Conservation (phyloP, 1,140 invertebrate genomes). For the Globodera ellingtonae region DNA sequence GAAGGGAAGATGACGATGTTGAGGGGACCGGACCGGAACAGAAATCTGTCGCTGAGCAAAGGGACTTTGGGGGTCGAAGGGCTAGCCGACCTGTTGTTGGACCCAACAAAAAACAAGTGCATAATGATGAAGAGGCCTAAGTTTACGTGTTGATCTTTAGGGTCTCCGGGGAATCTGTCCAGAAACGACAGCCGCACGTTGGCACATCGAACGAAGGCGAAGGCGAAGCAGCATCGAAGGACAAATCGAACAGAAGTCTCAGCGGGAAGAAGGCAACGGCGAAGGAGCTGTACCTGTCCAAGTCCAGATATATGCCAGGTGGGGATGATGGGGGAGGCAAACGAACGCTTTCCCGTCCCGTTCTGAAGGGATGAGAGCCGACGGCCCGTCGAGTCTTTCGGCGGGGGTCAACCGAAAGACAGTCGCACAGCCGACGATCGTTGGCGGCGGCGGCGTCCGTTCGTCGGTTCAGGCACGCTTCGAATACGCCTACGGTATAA, state of each 20-base stretch:
- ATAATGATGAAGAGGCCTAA: slow-evolving; percentile 38
- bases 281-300: slow-evolving; percentile 76
- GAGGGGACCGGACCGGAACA: slow-evolving; percentile 11
- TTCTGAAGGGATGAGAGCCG: slow-evolving; percentile 15
- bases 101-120: slow-evolving; percentile 27
- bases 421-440: slow-evolving; percentile 28
- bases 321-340: neutral
- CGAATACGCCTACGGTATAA: slow-evolving; percentile 64
- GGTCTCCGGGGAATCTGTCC: slow-evolving; percentile 24
- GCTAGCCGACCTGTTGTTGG: slow-evolving; percentile 9
- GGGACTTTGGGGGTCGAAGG: slow-evolving; percentile 24
- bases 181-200: slow-evolving; percentile 4
- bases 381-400: neutral
- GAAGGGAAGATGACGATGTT: slow-evolving; percentile 3
- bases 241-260: slow-evolving; percentile 54
- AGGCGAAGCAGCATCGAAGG: slow-evolving; percentile 33
- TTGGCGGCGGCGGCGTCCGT: slow-evolving; percentile 34
- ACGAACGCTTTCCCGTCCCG: neutral
- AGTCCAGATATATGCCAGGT: slow-evolving; percentile 76
- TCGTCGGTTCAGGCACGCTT: slow-evolving; percentile 63
- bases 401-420: slow-evolving; percentile 23
- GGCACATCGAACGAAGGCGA: slow-evolving; percentile 15
- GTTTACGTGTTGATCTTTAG: slow-evolving; percentile 6
- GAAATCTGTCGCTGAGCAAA: slow-evolving; percentile 27
- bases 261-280: slow-evolving; percentile 66